Conservation (phyloP, 53 echinoderm and acorn worm species). For the Patiria pectinifera region DNA sequence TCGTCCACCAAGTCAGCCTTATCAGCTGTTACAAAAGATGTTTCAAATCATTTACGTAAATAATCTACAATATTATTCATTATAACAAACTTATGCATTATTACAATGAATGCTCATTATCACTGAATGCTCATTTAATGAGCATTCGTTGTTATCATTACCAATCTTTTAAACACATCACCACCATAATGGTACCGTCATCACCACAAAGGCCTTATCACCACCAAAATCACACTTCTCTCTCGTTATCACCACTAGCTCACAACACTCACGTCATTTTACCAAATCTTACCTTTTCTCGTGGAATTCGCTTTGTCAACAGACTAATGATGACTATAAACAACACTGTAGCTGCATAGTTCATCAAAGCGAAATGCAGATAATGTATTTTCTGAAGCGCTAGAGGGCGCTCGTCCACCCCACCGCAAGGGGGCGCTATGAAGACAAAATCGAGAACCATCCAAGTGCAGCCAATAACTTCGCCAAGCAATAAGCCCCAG, state of each 20-base stretch:
- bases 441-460: conserved; percentile 78
- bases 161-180: too few relatives aligned
- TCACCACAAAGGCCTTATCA: too few relatives aligned
- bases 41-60: too few relatives aligned
- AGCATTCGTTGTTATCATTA: too few relatives aligned
- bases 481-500: conserved; percentile 74
- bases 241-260: background rate
- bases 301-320: conserved; percentile 66
- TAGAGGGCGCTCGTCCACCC: conserved; percentile 66
- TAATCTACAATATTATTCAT: too few relatives aligned
- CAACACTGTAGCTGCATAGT: conserved; percentile 66
- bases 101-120: too few relatives aligned
- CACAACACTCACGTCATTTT: background rate
- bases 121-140: too few relatives aligned
- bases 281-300: conserved; percentile 67
- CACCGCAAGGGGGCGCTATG: conserved; percentile 68
- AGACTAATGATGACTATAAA: conserved; percentile 77
- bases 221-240: too few relatives aligned
- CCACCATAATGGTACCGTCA: too few relatives aligned
- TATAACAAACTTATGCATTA: too few relatives aligned
- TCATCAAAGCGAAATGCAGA: conserved; percentile 78
- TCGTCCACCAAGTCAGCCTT: conserved; percentile 86
- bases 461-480: conserved; percentile 64
- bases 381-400: conserved; percentile 75
- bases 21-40: conserved; percentile 55